Evolutionary conservation across 2,888 invertebrate genomes (phyloP).

Genomic region (Acronicta psi): DNA sequence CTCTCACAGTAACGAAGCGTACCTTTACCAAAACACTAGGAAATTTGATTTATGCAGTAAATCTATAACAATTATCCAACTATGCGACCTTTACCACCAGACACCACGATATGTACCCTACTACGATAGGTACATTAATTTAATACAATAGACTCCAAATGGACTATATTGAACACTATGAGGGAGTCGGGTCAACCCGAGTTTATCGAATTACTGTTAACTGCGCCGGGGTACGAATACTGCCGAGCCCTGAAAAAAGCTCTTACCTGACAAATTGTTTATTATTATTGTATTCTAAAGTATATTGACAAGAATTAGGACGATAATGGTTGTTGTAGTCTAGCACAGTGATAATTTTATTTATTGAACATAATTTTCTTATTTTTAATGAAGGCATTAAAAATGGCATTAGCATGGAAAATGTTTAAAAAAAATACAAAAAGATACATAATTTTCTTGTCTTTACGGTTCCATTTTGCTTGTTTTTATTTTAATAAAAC

Average conservation of each 20-base stretch:
- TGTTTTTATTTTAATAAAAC: too few relatives aligned
- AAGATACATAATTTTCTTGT: too few relatives aligned
- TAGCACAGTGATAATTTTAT: too few relatives aligned
- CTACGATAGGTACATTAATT: too few relatives aligned
- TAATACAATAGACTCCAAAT: constrained; percentile 50
- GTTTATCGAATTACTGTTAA: constrained; percentile 46
- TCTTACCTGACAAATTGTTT: neutral
- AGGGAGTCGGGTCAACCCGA: constrained; percentile 25
- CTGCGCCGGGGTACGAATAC: neutral
- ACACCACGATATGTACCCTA: neutral
- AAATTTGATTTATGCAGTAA: neutral
- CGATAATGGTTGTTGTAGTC: too few relatives aligned
- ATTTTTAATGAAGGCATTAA: too few relatives aligned
- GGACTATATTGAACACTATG: constrained; percentile 39
- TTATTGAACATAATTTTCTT: too few relatives aligned
- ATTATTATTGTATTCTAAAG: neutral
- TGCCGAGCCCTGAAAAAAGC: neutral
- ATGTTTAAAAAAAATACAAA: too few relatives aligned
- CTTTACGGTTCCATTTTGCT: too few relatives aligned
- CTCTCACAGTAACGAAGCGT: neutral
- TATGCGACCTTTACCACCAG: neutral
- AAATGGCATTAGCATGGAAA: too few relatives aligned
- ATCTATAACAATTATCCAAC: constrained; percentile 12
- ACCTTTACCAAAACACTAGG: neutral
- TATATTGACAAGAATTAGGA: too few relatives aligned